Base-by-base conservation (phyloP, 2,797 vertebrate genomes). In the Cynodonichthys magdalenae region DNA sequence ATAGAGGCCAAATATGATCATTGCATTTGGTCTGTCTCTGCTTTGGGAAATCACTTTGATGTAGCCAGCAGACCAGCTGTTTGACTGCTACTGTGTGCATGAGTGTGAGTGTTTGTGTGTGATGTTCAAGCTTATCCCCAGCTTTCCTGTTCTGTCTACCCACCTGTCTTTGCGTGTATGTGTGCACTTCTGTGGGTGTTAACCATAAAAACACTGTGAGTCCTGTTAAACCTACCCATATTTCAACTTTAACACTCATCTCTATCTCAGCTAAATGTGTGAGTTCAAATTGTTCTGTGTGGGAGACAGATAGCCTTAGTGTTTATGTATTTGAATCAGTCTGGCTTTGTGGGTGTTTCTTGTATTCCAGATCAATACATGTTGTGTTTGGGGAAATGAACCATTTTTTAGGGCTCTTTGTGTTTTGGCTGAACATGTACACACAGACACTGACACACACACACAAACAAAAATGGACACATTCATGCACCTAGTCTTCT, bases 181-280 rank as follows among this genome's bases (percentile, higher is more conserved):
- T 62, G 62, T 65, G 61, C 53, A 59, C 42, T 64, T 80, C 29
- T 71, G 80, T 78, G 74, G 69, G 79, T 68, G 77, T 80, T 69
- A 77, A 73, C 80, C 74, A 80, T 80, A 83, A 86, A 84, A 87
- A 82, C 83, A 78, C 69, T 71, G 58, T 83, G 85, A 90, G 84
- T 75, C 77, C 73, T n/a, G 53, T 75, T 82, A 87, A 87, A 75
- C 74, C 75, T 74, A 51, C 74, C 56, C 53, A 75, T 83, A 83
- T 83, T 86, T 87, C 83, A 74, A 77, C 73, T 71, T 44, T 64
- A 77, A 83, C 69, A 66, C 69, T 66, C 66, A 78, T 75, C 71
- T 74, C 44, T 48, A 59, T 34, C 44, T 75, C 42, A 55, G 64
- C 74, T 80, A 69, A 84, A 70, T 79, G 78, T 84, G 59, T 66